Base-by-base conservation (phyloP, 2,797 vertebrate genomes). In the Cossypha caffra region DNA sequence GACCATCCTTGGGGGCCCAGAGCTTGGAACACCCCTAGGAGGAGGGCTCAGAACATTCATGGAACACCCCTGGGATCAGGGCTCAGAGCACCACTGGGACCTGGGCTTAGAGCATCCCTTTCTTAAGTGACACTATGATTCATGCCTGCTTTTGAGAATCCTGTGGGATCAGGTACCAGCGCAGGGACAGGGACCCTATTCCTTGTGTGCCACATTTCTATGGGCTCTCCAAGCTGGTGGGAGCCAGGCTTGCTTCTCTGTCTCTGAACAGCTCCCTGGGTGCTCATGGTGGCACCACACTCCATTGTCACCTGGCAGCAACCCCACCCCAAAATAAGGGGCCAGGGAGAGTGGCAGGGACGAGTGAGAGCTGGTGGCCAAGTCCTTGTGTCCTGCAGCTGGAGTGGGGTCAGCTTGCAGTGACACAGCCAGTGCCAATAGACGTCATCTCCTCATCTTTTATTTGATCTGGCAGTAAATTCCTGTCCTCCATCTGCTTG, bases 381-480 rank as follows among this genome's bases (percentile, higher is more conserved):
- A 13, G 40, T 20, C 29, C 29, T 59, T 0, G 0, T 40, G 45
- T 26, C 51, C 71, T n/a, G 76, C 61, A n/a, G 76, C 81, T 78
- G 81, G 67, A 82, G 62, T 18, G 17, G 40, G 51, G 37, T 71
- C 77, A 55, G 72, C 51, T 11, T 2, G 1, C 40, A 31, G 29
- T 1, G 7, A 13, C 17, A 5, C 29, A 51, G 29, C n/a, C 61
- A 4, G 38, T 1, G 10, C 64, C 48, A 17, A 1, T 10, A 24
- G 33, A 28, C 7, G 14, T 29, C 18, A 31, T 62, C 57, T 69
- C 17, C 19, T 64, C 29, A 11, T 26, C 58, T 83, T 95, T 50
- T 76, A 75, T 87, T 87, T 75, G 47, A 72, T 50, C 63, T 7
- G 68, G 82, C 78, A 58, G 55, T 90, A 67, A 72, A 93, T 72